These are phyloP conservation scores for Oscheius sp. DNA, from an alignment of 2,888 invertebrate genomes.

Conservation along the genomic window DNA sequence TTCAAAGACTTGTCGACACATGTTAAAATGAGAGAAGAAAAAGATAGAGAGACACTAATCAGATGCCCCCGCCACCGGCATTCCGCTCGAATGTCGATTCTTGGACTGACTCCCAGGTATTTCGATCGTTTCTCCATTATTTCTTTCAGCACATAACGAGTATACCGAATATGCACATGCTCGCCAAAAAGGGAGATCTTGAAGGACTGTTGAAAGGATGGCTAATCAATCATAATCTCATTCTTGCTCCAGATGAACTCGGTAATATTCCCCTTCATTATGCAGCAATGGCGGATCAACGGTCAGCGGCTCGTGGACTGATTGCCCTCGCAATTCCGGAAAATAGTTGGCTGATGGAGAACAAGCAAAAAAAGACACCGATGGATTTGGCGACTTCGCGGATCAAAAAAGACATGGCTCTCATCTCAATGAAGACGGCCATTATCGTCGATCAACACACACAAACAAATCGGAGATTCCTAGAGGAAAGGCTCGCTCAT, in stretches of 20 bases:
- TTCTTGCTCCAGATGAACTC: not conserved
- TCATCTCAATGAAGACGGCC: slow-evolving; percentile 15
- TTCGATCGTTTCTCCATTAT: too few relatives aligned
- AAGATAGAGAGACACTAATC: too few relatives aligned
- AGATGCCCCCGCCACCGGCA: too few relatives aligned
- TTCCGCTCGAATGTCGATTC: too few relatives aligned
- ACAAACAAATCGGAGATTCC: slow-evolving; percentile 30
- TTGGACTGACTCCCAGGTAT: too few relatives aligned
- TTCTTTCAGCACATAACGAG: too few relatives aligned
- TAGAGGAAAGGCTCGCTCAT: slow-evolving; percentile 32
- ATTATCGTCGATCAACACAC: slow-evolving; percentile 30
- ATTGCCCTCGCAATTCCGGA: slow-evolving; percentile 24
- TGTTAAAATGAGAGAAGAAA: too few relatives aligned
- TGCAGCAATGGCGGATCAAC: slow-evolving; percentile 17
- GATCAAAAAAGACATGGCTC: slow-evolving; percentile 36
- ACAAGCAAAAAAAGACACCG: slow-evolving; percentile 39
- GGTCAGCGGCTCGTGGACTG: slow-evolving; percentile 12
- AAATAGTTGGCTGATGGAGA: slow-evolving; percentile 32
- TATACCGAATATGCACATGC: too few relatives aligned
- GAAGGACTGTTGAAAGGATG: not conserved
- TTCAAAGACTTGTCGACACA: too few relatives aligned
- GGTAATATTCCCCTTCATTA: slow-evolving; percentile 23
- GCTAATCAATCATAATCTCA: not conserved
- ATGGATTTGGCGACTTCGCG: slow-evolving; percentile 38
- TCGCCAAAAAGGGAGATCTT: not conserved